A percentile compares a stretch with the other conserved stretches of the same genome.
These are phyloP conservation scores for Norana najaformis DNA, from an alignment of 2,888 invertebrate species.

Conservation along the genomic window DNA sequence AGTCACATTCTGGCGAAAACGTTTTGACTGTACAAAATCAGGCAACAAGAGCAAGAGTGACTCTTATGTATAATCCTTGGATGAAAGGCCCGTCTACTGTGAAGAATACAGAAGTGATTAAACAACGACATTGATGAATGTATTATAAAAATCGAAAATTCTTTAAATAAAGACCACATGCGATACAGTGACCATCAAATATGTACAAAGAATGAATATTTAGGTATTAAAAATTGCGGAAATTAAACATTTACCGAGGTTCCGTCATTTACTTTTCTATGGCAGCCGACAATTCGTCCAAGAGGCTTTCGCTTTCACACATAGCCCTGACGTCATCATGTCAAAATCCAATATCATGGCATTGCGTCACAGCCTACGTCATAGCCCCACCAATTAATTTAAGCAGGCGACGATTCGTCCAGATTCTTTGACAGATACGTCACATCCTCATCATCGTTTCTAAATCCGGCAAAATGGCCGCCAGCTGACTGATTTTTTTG, in stretches of 20 bases:
- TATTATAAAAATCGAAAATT: background rate
- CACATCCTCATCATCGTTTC: background rate
- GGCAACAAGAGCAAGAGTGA: background rate
- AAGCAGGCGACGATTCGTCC: background rate
- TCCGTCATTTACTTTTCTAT: background rate
- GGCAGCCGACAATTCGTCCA: background rate
- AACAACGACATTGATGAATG: background rate
- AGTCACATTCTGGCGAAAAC: background rate
- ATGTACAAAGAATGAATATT: conserved; percentile 1
- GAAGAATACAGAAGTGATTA: background rate
- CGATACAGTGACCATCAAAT: conserved; percentile 1
- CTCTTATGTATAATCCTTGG: background rate
- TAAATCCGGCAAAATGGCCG: background rate
- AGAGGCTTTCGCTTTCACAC: background rate
- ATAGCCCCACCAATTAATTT: background rate
- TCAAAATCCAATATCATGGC: background rate
- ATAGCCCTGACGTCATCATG: background rate
- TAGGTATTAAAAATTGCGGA: conserved; percentile 2
- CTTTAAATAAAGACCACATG: background rate
- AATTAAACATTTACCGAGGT: background rate
- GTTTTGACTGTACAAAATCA: background rate
- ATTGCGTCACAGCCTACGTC: background rate
- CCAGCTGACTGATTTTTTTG: background rate
- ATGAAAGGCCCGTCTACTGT: background rate
- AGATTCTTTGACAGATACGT: background rate